Base-by-base conservation (phyloP, 2,888 invertebrate genomes). In the Cheilosia vulpina region DNA sequence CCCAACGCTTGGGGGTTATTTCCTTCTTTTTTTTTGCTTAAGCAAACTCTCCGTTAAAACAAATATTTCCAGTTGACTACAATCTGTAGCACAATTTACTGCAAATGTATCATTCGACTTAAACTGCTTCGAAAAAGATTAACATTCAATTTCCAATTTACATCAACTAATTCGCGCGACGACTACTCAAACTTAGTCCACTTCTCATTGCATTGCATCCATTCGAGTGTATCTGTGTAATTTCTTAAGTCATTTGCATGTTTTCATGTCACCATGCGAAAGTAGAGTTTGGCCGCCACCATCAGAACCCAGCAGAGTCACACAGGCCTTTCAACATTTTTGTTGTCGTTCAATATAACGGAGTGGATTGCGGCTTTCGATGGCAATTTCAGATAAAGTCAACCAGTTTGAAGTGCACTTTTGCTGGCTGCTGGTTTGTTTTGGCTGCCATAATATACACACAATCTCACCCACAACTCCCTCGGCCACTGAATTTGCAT, bases 331-430 rank as follows among this genome's bases (percentile, higher is more conserved):
- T 65, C 47, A 73, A 55, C 72, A 52, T 76, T 79, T 82, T 76
- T 52, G 57, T 43, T 45, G 57, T 66, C 62, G 45, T 73, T 62
- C 68, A 62, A 50, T 75, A 79, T 84, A 84, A 79, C 84, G 80
- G 84, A 78, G 52, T 79, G 69, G 47, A 84, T 80, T 79, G 84
- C 84, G 75, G 66, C 84, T 75, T 84, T 84, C 75, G 84, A 84
- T 84, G 84, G 79, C 65, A 84, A 84, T 84, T 84, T 84, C 80
- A 84, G 84, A 84, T 84, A 84, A 84, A 84, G 75, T 84, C 79
- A 84, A 84, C 84, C 84, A 84, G 84, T 84, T 84, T 84, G 75
- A 84, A 84, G 84, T 84, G 80, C 80, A 84, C 80, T 84, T 84
- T 84, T 84, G 84, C 75, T 84, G 79, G 38, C 11, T 38, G 17